Percentiles rank a stretch among this genome's conserved stretches.
Evolutionary conservation across 2,888 invertebrate genomes (phyloP).

Genomic region (Cephalotes varians): DNA sequence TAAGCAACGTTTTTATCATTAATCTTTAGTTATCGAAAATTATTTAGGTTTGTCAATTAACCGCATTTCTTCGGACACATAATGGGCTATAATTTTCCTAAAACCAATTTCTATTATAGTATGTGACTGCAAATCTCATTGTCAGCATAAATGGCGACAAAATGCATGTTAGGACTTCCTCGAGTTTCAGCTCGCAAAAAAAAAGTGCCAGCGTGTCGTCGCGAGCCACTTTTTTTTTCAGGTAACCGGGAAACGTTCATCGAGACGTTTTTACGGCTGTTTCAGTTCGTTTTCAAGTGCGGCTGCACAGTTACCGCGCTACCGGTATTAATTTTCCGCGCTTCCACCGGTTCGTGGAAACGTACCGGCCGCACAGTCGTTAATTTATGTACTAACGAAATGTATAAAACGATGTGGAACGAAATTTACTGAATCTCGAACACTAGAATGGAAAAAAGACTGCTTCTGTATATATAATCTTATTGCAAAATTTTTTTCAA

Average conservation of each 20-base stretch:
- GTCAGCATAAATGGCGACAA: conserved; percentile 45
- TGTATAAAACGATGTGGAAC: conserved; percentile 61
- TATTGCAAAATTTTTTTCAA: conserved; percentile 13
- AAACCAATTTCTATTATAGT: background rate
- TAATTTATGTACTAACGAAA: conserved; percentile 70
- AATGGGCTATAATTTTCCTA: background rate
- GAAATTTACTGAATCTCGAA: conserved; percentile 45
- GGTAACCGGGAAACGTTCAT: conserved; percentile 58
- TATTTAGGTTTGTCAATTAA: conserved; percentile 14
- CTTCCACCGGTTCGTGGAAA: conserved; percentile 51
- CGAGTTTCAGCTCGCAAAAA: conserved; percentile 49
- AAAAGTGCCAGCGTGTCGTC: conserved; percentile 33
- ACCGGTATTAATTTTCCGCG: conserved; percentile 62
- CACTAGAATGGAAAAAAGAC: conserved; percentile 16
- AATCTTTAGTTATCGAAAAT: background rate
- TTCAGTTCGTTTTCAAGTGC: conserved; percentile 65
- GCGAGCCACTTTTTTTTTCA: conserved; percentile 48
- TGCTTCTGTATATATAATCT: conserved; percentile 7
- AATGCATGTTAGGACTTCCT: conserved; percentile 53
- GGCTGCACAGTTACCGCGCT: conserved; percentile 59
- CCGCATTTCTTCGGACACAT: background rate
- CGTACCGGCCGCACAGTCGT: conserved; percentile 54
- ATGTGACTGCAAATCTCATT: conserved; percentile 47
- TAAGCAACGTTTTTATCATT: background rate
- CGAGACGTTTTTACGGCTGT: conserved; percentile 65